A percentile compares a stretch with the other conserved stretches of the same genome.
phyloP scores from a whole-genome alignment of 2,797 vertebrate genomes.

The Xiphorhynchus erythropygius region DNA sequence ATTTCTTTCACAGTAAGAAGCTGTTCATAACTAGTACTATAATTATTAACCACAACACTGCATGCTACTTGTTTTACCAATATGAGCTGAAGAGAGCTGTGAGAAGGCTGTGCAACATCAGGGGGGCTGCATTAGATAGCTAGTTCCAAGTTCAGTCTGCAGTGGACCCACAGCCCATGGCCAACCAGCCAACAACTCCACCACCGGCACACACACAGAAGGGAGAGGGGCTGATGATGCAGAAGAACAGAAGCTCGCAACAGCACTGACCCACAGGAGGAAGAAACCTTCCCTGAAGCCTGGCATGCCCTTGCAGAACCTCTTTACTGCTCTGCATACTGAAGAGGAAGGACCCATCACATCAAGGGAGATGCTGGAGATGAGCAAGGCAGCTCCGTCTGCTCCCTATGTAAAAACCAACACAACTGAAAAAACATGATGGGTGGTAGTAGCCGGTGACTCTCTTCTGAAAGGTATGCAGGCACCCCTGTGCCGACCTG shows the following conservation, averaged over 20 bases:
- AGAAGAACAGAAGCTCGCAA: not conserved
- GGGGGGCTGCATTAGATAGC: not conserved
- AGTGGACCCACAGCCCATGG: not conserved
- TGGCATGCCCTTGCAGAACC: not conserved
- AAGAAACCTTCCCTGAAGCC: not conserved
- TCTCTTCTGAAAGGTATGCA: not conserved
- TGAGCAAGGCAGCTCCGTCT: not conserved
- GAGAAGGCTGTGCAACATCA: not conserved
- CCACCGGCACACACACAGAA: fast-evolving
- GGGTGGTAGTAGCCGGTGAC: not conserved
- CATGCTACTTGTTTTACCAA: not conserved
- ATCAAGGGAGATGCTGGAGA: not conserved
- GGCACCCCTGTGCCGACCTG: not conserved
- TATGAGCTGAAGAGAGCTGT: not conserved
- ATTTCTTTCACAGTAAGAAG: not conserved
- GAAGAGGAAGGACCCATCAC: not conserved
- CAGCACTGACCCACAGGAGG: not conserved
- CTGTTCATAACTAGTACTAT: not conserved
- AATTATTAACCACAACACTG: not conserved
- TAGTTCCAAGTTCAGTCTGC: not conserved
- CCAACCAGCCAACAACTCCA: not conserved
- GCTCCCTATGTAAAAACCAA: not conserved
- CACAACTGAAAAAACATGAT: fast-evolving
- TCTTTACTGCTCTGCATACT: not conserved
- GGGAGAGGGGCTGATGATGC: not conserved